Percentiles rank a stretch among this genome's conserved stretches.
phyloP scores from a whole-genome alignment of 2,797 vertebrate species.

The Gallinago stenura region DNA sequence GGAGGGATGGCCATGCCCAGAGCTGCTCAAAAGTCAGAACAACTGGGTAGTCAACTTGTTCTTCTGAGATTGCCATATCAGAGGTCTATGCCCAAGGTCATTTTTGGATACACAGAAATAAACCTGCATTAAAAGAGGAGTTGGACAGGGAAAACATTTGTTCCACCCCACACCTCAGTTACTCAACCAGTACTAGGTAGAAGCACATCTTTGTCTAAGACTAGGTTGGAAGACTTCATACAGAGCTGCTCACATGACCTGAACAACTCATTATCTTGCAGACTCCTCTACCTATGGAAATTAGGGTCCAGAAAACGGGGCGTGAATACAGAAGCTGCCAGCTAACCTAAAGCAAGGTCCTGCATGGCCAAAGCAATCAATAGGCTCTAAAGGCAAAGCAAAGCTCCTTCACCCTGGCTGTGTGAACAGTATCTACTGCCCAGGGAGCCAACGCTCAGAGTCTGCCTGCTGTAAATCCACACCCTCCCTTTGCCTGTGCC shows the following conservation, averaged over 20 bases:
- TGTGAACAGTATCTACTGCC: not conserved
- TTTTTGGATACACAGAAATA: not conserved
- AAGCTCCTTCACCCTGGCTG: not conserved
- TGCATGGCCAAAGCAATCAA: not conserved
- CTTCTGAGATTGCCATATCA: not conserved
- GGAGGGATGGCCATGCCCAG: not conserved
- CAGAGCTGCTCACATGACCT: not conserved
- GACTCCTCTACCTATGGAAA: not conserved
- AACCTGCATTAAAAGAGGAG: not conserved
- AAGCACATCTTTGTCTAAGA: not conserved
- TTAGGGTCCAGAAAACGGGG: not conserved
- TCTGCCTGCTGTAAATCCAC: not conserved
- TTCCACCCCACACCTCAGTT: not conserved
- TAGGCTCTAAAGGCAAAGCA: not conserved
- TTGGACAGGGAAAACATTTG: not conserved
- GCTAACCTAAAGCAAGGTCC: not conserved
- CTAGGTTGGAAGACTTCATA: not conserved
- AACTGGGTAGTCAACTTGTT: not conserved
- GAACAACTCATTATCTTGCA: not conserved
- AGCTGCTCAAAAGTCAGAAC: not conserved
- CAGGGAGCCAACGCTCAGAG: not conserved
- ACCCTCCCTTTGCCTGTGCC: not conserved
- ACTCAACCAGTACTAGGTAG: not conserved
- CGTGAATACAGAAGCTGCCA: not conserved
- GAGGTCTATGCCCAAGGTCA: not conserved